Evolutionary conservation across 2,113 vertebrate genomes (phyloP).

Genomic region (Cyanoramphus novaezelandiae): DNA sequence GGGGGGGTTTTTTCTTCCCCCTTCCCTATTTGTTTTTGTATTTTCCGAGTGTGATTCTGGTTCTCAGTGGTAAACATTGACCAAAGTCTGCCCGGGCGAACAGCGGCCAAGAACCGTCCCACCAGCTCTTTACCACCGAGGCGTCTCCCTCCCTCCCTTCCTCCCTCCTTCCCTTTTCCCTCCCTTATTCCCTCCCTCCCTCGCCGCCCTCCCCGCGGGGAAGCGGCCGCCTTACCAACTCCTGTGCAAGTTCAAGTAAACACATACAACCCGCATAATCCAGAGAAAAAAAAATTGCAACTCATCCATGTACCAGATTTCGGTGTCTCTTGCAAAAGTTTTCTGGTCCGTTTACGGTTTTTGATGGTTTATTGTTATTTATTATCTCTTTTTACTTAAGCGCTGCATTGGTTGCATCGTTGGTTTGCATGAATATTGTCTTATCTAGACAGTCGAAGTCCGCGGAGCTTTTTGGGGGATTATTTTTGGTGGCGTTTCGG

Average conservation of each 20-base stretch:
- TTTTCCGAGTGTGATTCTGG: slow-evolving; percentile 13
- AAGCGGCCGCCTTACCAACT: slow-evolving; percentile 72
- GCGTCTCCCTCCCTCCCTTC: background rate
- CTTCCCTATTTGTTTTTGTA: background rate
- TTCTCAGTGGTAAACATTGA: slow-evolving; percentile 63
- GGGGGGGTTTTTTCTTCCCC: background rate
- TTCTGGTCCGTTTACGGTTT: slow-evolving; percentile 62
- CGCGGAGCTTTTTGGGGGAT: background rate
- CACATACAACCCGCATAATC: slow-evolving; percentile 89
- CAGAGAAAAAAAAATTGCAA: slow-evolving; percentile 84
- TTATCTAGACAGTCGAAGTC: background rate
- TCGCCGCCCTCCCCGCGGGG: slow-evolving; percentile 17
- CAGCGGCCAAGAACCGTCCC: slow-evolving; percentile 51
- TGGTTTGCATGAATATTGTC: background rate
- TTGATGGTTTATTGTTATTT: background rate
- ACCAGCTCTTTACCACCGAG: slow-evolving; percentile 42
- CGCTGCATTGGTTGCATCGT: background rate
- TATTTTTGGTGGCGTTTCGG: background rate
- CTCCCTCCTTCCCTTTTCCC: background rate
- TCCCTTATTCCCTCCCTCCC: background rate
- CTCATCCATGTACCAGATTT: slow-evolving; percentile 84
- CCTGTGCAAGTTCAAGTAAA: slow-evolving; percentile 87
- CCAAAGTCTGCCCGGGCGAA: slow-evolving; percentile 53
- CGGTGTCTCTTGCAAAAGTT: slow-evolving; percentile 72
- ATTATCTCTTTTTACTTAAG: background rate